Conservation (phyloP, 1,140 invertebrate species). For the Colletes latitarsis region DNA sequence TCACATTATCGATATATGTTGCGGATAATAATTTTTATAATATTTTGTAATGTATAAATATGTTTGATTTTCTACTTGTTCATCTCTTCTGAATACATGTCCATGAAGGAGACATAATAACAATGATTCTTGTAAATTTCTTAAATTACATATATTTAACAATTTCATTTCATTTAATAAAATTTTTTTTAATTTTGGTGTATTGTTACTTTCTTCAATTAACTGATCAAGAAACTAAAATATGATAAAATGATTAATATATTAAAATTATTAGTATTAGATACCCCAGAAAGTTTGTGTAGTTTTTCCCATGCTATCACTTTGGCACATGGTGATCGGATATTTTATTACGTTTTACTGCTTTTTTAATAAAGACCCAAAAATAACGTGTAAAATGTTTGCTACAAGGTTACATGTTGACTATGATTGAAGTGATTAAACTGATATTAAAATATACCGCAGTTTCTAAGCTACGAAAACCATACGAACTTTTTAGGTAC, state of each 20-base stretch:
- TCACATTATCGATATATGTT: slow-evolving; percentile 47
- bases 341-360: too few species aligned
- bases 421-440: too few species aligned
- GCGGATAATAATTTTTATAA: slow-evolving; percentile 37
- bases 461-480: too few species aligned
- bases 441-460: too few species aligned
- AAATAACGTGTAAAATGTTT: too few species aligned
- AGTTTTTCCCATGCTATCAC: too few species aligned
- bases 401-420: too few species aligned
- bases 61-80: slow-evolving; percentile 68
- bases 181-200: slow-evolving; percentile 65
- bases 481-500: too few species aligned
- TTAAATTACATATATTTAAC: slow-evolving; percentile 36
- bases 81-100: slow-evolving; percentile 61
- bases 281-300: too few species aligned
- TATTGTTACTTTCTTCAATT: slow-evolving; percentile 61
- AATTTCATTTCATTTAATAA: slow-evolving; percentile 62
- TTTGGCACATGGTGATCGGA: too few species aligned
- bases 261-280: neutral
- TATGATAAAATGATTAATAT: slow-evolving; percentile 15
- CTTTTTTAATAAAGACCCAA: too few species aligned
- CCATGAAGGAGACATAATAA: slow-evolving; percentile 70
- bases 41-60: slow-evolving; percentile 45
- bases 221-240: slow-evolving; percentile 66
- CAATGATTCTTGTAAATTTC: slow-evolving; percentile 52